These are phyloP conservation scores for Arion vulgaris DNA, from an alignment of 1,140 invertebrate species.

Conservation along the genomic window DNA sequence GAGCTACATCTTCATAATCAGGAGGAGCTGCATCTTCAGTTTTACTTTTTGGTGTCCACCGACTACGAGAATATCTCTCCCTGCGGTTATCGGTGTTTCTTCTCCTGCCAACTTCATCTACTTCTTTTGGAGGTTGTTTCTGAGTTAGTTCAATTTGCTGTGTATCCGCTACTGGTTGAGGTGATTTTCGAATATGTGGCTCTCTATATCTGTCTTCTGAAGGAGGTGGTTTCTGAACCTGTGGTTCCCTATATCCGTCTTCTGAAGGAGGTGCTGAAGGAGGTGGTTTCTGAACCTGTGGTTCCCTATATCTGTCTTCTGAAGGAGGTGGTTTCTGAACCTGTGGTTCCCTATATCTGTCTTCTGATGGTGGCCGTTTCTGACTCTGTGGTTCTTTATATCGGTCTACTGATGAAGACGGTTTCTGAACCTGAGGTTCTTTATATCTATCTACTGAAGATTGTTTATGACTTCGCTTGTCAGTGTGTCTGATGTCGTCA, in stretches of 20 bases:
- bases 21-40: constrained; percentile 11
- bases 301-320: not conserved
- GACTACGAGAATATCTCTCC: constrained; percentile 21
- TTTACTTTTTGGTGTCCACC: not conserved
- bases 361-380: not conserved
- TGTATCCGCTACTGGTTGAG: not conserved
- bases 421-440: too few species aligned
- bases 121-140: not conserved
- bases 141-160: too few species aligned
- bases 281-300: not conserved
- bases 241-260: not conserved
- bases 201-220: constrained; percentile 9
- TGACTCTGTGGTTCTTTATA: too few species aligned
- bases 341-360: not conserved
- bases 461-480: too few species aligned
- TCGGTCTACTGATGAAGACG: too few species aligned
- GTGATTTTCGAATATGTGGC: not conserved
- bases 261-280: not conserved
- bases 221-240: not conserved
- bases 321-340: not conserved
- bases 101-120: not conserved
- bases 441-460: too few species aligned
- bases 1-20: constrained; percentile 34
- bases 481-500: not conserved
- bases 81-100: not conserved